These are phyloP conservation scores for Drosophila sproati DNA, from an alignment of 1,140 invertebrate genomes.

Conservation along the genomic window DNA sequence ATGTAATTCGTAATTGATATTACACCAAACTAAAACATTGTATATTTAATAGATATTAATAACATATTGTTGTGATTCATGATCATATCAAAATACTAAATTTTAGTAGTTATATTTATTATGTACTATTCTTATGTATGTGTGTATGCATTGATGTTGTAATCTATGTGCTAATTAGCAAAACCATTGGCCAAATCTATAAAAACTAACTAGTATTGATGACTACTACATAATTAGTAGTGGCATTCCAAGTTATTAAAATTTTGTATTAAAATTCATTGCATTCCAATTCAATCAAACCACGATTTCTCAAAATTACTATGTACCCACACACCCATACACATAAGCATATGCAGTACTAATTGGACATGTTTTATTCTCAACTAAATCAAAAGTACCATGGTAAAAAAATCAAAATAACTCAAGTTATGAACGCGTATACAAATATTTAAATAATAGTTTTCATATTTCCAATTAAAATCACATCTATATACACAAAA, in stretches of 20 bases:
- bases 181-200: conserved; percentile 68
- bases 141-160: conserved; percentile 63
- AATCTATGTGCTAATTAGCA: conserved; percentile 52
- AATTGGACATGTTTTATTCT: conserved; percentile 59
- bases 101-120: conserved; percentile 56
- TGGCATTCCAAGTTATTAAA: conserved; percentile 26
- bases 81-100: conserved; percentile 78
- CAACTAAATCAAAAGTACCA: conserved; percentile 57
- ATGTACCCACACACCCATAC: conserved; percentile 27
- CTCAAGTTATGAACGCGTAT: conserved; percentile 59
- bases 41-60: conserved; percentile 72
- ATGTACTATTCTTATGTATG: conserved; percentile 32
- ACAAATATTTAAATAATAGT: conserved; percentile 75
- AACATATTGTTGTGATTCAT: conserved; percentile 79
- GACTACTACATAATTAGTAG: conserved; percentile 7
- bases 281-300: conserved; percentile 66
- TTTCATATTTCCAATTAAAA: conserved; percentile 63
- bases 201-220: conserved; percentile 54
- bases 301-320: conserved; percentile 49
- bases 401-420: conserved; percentile 45
- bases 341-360: conserved; percentile 19
- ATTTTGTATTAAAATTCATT: conserved; percentile 60
- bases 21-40: conserved; percentile 61
- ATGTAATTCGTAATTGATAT: conserved; percentile 72
- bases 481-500: conserved; percentile 41